Evolutionary conservation across 2,797 vertebrate genomes (phyloP), one percentile per base, ranked within the genome.

Genomic region (Falco peregrinus): DNA sequence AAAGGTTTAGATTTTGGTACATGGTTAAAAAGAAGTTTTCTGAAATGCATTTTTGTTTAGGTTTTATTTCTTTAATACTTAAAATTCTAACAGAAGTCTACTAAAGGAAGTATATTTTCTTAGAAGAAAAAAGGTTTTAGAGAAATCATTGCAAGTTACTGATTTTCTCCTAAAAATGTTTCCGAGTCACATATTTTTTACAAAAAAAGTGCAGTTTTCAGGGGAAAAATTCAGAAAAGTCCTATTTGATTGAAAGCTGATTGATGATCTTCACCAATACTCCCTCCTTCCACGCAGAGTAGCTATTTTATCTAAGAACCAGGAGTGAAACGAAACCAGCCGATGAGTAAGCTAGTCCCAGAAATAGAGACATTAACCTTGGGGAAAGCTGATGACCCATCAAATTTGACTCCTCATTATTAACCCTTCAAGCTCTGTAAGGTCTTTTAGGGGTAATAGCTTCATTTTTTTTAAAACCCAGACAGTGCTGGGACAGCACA

Each of bases 41-140:
- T 17, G n/a, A 83, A 43, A 10, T 8, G 7, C 0, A 0, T 51
- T 75, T 61, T 18, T 10, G 12, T n/a, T 24, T 28, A 33, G 8
- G 15, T 29, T 82, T 90, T 24, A 1, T 28, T 54, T 75, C 70
- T 56, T 54, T 47, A 37, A 20, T 6, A 33, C 2, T 43, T 64
- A 0, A 4, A 43, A 26, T 74, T 56, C 41, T 16, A 25, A 14
- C 0, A 2, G 16, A 13, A 22, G 6, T 7, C 45, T 48, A 3
- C 6, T 3, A 13, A 16, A 57, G 15, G 8, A 68, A 13, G 5
- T 14, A 6, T 19, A 37, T 41, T 76, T 50, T 45, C 29, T 56
- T 19, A 39, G 31, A 50, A 84, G 18, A 28, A 43, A 4, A 68
- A 8, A 21, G 10, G 14, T 54, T 57, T 57, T 26, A 47, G 14